These are phyloP conservation scores for Arrhopalites spinosus DNA, from an alignment of 2,888 invertebrate species.

Conservation along the genomic window DNA sequence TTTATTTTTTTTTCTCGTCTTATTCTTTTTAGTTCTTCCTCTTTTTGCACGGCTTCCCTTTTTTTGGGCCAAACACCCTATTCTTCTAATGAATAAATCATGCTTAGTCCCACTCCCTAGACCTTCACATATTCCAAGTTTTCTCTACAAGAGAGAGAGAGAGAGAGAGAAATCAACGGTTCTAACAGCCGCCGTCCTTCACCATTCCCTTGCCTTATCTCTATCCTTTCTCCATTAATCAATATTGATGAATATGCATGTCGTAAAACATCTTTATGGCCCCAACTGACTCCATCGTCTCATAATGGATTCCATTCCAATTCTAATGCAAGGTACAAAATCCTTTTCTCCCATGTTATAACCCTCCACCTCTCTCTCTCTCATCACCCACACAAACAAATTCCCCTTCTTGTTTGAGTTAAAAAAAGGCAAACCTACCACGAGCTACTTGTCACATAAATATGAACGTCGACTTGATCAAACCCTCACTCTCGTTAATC, in stretches of 20 bases:
- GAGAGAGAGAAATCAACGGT: slow-evolving; percentile 10
- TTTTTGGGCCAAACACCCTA: not conserved
- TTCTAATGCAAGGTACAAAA: too few species aligned
- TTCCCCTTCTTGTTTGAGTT: too few species aligned
- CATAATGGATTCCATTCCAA: not conserved
- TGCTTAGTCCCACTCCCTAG: not conserved
- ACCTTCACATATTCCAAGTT: not conserved
- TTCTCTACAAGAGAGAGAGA: not conserved
- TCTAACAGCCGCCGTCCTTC: slow-evolving; percentile 5
- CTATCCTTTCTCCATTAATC: not conserved
- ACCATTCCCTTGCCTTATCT: not conserved
- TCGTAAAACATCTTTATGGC: slow-evolving; percentile 22
- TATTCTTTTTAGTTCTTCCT: not conserved
- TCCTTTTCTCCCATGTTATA: not conserved
- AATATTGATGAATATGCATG: slow-evolving; percentile 22
- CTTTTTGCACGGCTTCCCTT: too few species aligned
- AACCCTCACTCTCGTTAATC: not conserved
- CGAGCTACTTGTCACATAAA: too few species aligned
- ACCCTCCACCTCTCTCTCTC: slow-evolving; percentile 3
- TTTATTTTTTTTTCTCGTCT: slow-evolving; percentile 20
- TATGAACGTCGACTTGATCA: too few species aligned
- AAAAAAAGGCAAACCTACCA: too few species aligned
- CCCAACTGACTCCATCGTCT: not conserved
- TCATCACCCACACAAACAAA: not conserved
- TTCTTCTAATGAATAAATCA: slow-evolving; percentile 39